phyloP scores from a whole-genome alignment of 2,113 vertebrate genomes.

The Menura novaehollandiae region DNA sequence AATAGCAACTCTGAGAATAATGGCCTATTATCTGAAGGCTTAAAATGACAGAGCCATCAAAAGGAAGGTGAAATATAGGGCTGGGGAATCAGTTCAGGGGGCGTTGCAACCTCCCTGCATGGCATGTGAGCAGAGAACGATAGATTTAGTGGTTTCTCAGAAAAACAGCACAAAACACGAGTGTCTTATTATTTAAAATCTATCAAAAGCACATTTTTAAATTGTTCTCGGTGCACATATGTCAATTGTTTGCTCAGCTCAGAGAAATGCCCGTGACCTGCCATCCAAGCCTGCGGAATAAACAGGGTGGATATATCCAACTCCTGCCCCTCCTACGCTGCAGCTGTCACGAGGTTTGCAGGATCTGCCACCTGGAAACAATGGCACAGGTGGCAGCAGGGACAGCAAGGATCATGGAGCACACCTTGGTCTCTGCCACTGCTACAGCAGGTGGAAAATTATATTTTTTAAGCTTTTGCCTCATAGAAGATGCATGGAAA shows the following conservation, averaged over 20 bases:
- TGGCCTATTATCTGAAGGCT: conserved; percentile 59
- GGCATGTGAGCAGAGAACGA: rapidly evolving
- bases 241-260: background rate
- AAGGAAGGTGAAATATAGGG: conserved; percentile 48
- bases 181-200: background rate
- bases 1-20: conserved; percentile 57
- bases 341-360: background rate
- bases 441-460: background rate
- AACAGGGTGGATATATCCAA: background rate
- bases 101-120: background rate
- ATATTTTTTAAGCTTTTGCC: background rate
- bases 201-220: background rate
- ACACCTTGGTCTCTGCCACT: background rate
- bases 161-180: background rate
- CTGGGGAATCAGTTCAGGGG: background rate
- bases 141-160: background rate
- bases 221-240: background rate
- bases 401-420: background rate
- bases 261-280: background rate
- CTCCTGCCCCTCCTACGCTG: background rate
- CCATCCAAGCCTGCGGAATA: background rate
- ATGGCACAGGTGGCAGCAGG: background rate
- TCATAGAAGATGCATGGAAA: background rate
- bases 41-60: conserved; percentile 55
- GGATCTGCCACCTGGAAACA: background rate